Base-by-base conservation (phyloP, 2,797 vertebrate species). In the Crypturellus tataupa region DNA sequence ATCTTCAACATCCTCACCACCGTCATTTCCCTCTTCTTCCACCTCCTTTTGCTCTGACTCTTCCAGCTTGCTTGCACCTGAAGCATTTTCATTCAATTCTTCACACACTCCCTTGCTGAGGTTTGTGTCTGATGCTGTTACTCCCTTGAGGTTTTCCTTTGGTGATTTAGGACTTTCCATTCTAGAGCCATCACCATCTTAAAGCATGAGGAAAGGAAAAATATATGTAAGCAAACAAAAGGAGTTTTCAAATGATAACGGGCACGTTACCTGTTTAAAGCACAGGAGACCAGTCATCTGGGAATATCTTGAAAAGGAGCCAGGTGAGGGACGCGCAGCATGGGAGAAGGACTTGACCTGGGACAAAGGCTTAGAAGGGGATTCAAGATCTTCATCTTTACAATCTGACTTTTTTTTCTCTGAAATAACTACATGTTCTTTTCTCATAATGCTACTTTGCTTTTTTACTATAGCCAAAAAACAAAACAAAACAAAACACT, bases 241-340 rank as follows among this genome's bases (percentile, higher is more conserved):
- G 42, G 46, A 95, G 35, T 62, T 89, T 97, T 9, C 91, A 87
- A 65, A 73, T 78, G 90, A 63, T 11, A 91, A 85, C 2, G 93
- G 9, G 25, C 49, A 92, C 16, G 20, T 86, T 98, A 98, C 98
- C 98, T 98, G 97, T 96, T 85, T 96, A 96, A 96, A 75, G 86
- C 21, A 96, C 81, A 94, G 83, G 68, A 97, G 84, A 90, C 96
- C 95, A 94, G 80, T 94, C 95, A 96, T 97, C 94, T 96, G 97
- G 95, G 97, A 91, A 94, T 73, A 58, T 97, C 96, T 98, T 87
- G 95, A 91, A 97, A 97, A 96, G 94, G 96, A 97, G 56, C 67
- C 78, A 71, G 96, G 81, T 92, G 91, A 96, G 65, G 95, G 95
- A 68, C 91, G 94, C 97, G 97, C 78, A 91, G 96, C 96, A 94